phyloP scores from a whole-genome alignment of 2,113 vertebrate species.

The Brienomyrus brachyistius region DNA sequence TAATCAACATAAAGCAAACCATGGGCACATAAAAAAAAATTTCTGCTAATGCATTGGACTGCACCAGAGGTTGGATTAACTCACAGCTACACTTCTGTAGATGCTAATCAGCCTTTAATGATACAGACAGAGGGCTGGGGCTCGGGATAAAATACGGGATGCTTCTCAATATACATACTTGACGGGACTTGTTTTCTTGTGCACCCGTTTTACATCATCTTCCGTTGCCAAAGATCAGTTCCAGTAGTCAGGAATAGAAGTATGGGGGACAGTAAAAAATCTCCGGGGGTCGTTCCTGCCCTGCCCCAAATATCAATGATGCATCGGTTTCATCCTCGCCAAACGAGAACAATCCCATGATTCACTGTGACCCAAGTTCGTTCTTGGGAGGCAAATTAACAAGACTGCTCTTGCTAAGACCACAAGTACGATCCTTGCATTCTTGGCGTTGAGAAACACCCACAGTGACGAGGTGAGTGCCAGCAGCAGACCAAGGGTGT shows the following conservation, averaged over 20 bases:
- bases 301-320: not conserved
- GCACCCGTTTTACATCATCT: not conserved
- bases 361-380: not conserved
- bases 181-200: not conserved
- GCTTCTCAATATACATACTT: not conserved
- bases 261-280: not conserved
- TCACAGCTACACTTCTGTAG: not conserved
- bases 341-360: not conserved
- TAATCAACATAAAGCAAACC: not conserved
- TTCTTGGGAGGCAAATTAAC: not conserved
- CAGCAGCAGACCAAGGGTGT: no score
- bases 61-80: not conserved
- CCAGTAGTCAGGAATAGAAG: not conserved
- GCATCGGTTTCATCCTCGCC: not conserved
- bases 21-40: not conserved
- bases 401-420: not conserved
- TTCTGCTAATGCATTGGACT: not conserved
- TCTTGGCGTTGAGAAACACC: not conserved
- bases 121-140: not conserved
- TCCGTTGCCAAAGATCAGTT: not conserved
- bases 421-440: not conserved
- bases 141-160: not conserved
- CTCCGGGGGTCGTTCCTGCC: not conserved
- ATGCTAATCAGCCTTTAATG: not conserved
- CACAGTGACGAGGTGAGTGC: no score